A percentile compares a stretch with the other conserved stretches of the same genome.
Conservation (phyloP, 2,113 vertebrate genomes). For the Cyanoderma ruficeps region DNA sequence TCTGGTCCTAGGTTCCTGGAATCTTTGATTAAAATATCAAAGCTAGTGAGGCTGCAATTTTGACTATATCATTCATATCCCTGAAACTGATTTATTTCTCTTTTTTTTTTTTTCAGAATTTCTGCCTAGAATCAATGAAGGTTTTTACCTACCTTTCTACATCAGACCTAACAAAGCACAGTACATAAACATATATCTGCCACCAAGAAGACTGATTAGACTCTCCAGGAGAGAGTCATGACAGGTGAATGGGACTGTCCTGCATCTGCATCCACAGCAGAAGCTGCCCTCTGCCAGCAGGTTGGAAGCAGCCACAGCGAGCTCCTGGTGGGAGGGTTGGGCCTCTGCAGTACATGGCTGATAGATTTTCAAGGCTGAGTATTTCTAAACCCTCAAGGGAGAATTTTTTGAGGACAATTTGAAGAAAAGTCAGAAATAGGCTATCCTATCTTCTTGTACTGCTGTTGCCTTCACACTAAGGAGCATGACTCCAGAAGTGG, state of each 20-base stretch:
- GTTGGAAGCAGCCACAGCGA: not conserved
- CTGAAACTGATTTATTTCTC: not conserved
- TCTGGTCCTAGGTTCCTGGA: not conserved
- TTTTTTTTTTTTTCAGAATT: not conserved
- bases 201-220: not conserved
- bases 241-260: not conserved
- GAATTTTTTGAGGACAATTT: not conserved
- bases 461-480: not conserved
- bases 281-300: not conserved
- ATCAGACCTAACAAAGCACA: not conserved
- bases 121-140: not conserved
- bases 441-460: not conserved
- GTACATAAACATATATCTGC: rapidly evolving
- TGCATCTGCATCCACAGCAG: not conserved
- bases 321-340: not conserved
- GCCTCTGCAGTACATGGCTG: not conserved
- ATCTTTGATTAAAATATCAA: not conserved
- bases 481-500: not conserved
- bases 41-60: not conserved
- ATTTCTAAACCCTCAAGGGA: not conserved
- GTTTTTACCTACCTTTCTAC: not conserved
- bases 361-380: not conserved
- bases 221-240: not conserved
- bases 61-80: not conserved
- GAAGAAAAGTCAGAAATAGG: not conserved